A percentile compares a stretch with the other conserved stretches of the same genome.
Evolutionary conservation across 2,888 invertebrate genomes (phyloP).

Genomic region (Rugalucina vietnamica): DNA sequence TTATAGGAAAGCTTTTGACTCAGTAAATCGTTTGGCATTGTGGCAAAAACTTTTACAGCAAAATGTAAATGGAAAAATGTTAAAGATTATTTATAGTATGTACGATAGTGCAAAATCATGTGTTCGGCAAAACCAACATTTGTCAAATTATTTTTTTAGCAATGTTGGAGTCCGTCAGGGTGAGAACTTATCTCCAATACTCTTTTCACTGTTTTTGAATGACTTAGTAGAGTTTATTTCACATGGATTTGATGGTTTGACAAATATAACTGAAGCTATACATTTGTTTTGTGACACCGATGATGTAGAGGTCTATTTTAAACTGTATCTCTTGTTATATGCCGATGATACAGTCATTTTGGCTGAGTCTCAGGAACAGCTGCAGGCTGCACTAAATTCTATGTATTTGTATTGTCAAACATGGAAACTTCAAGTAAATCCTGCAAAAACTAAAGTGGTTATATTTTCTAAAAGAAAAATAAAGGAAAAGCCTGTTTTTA

Average conservation of each 20-base stretch:
- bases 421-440: neutral
- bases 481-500: neutral
- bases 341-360: neutral
- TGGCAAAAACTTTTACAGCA: neutral
- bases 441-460: neutral
- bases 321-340: neutral
- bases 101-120: neutral
- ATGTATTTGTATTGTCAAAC: constrained; percentile 1
- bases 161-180: neutral
- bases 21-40: neutral
- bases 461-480: neutral
- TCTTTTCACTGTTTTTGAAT: constrained; percentile 3
- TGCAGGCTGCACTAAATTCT: neutral
- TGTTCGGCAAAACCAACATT: neutral
- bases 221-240: neutral
- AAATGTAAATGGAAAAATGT: neutral
- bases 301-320: neutral
- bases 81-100: neutral
- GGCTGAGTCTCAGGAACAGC: neutral
- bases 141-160: neutral
- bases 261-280: neutral
- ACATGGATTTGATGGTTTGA: neutral
- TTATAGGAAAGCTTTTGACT: constrained; percentile 2
- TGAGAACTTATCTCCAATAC: neutral
- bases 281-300: neutral